These are phyloP conservation scores for Bombus balteatus DNA, from an alignment of 1,140 invertebrate genomes.

Conservation along the genomic window DNA sequence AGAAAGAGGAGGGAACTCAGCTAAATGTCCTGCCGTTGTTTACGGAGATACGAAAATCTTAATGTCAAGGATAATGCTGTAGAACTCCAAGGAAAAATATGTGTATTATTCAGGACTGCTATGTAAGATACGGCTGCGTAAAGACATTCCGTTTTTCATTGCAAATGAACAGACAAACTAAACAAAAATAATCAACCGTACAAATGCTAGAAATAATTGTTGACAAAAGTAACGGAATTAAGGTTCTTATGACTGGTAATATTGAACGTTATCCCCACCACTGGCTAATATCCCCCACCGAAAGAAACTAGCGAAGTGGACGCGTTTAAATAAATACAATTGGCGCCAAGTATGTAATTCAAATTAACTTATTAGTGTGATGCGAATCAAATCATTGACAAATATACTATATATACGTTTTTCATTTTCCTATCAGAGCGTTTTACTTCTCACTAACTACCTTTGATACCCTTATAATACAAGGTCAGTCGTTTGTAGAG, in stretches of 20 bases:
- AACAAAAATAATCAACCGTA: not conserved
- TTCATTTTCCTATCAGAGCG: not conserved
- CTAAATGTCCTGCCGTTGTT: conserved; percentile 16
- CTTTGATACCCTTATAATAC: not conserved
- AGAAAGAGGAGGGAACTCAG: not conserved
- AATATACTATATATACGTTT: not conserved
- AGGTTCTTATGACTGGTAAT: not conserved
- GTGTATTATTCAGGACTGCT: not conserved
- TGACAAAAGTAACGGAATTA: not conserved
- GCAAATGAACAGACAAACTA: not conserved
- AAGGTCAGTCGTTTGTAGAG: not conserved
- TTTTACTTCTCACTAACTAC: not conserved
- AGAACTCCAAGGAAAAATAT: conserved; percentile 5
- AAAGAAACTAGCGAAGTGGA: not conserved
- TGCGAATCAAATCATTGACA: too few relatives aligned
- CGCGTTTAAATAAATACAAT: conserved; percentile 1
- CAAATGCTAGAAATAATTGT: not conserved
- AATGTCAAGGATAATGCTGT: conserved; percentile 29
- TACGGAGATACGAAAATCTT: conserved; percentile 30
- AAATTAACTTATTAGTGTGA: not conserved
- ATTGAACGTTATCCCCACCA: not conserved
- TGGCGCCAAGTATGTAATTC: not conserved
- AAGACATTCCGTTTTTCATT: not conserved
- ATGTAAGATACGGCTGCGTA: not conserved
- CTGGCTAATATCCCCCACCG: not conserved